These are phyloP conservation scores for Emesis russula DNA, from an alignment of 2,888 invertebrate species.

Conservation along the genomic window DNA sequence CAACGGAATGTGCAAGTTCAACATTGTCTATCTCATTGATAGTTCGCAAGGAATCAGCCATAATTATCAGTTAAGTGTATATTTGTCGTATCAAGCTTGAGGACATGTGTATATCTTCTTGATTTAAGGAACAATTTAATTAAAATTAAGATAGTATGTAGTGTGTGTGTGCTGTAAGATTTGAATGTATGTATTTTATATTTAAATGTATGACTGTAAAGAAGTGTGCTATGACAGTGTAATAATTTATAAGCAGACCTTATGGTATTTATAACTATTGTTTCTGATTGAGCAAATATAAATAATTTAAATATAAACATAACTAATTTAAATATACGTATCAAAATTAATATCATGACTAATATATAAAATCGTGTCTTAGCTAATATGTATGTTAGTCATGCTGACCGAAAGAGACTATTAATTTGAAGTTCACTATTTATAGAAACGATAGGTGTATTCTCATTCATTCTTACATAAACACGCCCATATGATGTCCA, in stretches of 20 bases:
- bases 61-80: neutral
- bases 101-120: neutral
- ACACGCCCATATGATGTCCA: slow-evolving; percentile 69
- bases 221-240: neutral
- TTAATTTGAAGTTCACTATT: slow-evolving; percentile 50
- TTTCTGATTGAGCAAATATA: neutral
- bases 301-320: neutral
- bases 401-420: neutral
- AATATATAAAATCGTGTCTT: neutral
- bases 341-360: neutral
- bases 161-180: neutral
- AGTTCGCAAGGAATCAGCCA: neutral
- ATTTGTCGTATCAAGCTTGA: neutral
- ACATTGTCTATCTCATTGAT: slow-evolving; percentile 10
- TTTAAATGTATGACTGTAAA: neutral
- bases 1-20: neutral
- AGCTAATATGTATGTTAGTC: neutral
- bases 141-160: neutral
- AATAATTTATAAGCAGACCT: neutral
- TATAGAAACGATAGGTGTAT: slow-evolving; percentile 51
- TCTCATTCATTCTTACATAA: slow-evolving; percentile 54
- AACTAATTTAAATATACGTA: neutral
- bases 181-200: neutral
- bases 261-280: neutral
- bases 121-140: neutral